Evolutionary conservation across 2,888 invertebrate genomes (phyloP), one percentile per base, ranked within the genome.

Genomic region (Andrena trimmerana): DNA sequence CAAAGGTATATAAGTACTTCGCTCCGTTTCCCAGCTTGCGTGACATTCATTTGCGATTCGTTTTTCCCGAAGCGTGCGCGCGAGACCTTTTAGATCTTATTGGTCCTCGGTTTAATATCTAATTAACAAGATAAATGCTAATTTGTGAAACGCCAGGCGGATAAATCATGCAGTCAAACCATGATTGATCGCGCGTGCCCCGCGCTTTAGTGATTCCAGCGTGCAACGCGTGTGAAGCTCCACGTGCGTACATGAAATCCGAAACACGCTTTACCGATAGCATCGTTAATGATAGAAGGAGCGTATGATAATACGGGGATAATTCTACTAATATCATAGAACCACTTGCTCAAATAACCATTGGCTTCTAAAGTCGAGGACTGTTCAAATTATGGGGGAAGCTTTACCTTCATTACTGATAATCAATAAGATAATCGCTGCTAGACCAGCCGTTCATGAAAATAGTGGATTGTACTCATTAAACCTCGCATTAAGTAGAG

Each of bases 91-190:
- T n/a, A 36, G 1, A 52, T 62, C 20, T 27, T 24, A 31, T 42
- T 42, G 10, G 0, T 1, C 20, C 24, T 48, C n/a, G 24, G 33
- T 71, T 48, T 16, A 33, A 72, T 48, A 77, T 57, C 31, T 65
- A 72, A 71, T 57, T 65, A 72, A 8, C 24, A n/a, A 20, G 20
- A 24, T 42, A 20, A 72, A 57, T 48, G 27, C 31, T 33, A 31
- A 77, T 71, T 71, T 13, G 48, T 24, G 36, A 36, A 62, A 1
- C 4, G 29, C 24, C 29, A 13, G 27, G 1, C 16, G 54, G 13
- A 52, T 20, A 52, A 42, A 54, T 42, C 4, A 13, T 57, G 27
- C 24, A 57, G 24, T 57, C 20, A 57, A 57, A 57, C 57, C 24
- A 20, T 54, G 20, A 57, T 57, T 57, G 24, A 57, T 57, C 4